Percentiles rank a stretch among this genome's conserved stretches.
phyloP scores from a whole-genome alignment of 2,888 invertebrate species.

The Cyclophora punctaria region DNA sequence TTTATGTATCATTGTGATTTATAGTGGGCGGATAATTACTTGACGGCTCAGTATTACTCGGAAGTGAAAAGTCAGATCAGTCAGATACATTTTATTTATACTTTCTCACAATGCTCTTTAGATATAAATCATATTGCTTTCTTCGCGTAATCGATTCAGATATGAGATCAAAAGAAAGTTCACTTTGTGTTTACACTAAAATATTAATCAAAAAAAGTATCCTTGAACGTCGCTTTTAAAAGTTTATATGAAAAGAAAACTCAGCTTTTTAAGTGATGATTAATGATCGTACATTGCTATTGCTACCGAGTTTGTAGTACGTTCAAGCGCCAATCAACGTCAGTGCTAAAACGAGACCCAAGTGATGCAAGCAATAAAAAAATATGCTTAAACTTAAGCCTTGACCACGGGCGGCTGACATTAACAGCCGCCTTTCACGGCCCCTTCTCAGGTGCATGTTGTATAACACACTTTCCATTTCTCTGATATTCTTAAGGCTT shows the following conservation, averaged over 20 bases:
- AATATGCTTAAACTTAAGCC: constrained; percentile 41
- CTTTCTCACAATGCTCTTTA: too few relatives aligned
- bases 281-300: background rate
- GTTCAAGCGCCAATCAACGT: constrained; percentile 29
- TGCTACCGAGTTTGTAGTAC: constrained; percentile 2
- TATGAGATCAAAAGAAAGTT: too few relatives aligned
- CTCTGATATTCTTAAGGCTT: constrained; percentile 37
- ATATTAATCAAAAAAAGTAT: too few relatives aligned
- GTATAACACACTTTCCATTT: constrained; percentile 73
- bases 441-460: constrained; percentile 60
- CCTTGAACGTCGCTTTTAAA: too few relatives aligned
- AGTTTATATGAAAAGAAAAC: too few relatives aligned
- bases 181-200: too few relatives aligned
- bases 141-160: too few relatives aligned
- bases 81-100: too few relatives aligned
- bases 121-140: too few relatives aligned
- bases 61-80: constrained; percentile 10
- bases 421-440: constrained; percentile 70
- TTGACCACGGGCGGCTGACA: constrained; percentile 71
- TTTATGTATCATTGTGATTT: constrained; percentile 27
- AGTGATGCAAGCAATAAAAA: constrained; percentile 55
- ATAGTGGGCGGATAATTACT: constrained; percentile 17
- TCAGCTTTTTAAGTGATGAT: background rate
- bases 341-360: constrained; percentile 36
- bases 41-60: constrained; percentile 16